Evolutionary conservation across 2,888 invertebrate species (phyloP), one percentile per base, ranked within the genome.

Genomic region (Drosophila limbata): DNA sequence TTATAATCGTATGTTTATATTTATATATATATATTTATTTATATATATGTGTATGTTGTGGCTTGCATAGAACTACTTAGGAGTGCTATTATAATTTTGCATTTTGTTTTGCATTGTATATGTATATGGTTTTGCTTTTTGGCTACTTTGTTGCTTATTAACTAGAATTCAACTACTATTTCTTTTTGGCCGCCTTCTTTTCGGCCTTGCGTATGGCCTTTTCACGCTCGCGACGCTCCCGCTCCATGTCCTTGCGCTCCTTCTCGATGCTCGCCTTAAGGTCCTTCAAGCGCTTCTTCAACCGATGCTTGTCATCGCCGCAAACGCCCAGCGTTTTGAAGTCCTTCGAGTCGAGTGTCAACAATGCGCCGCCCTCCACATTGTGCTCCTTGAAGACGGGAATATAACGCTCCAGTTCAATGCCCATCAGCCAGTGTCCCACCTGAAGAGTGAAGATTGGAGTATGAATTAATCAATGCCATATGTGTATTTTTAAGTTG

Each of bases 281-380:
- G 84, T 97, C 97, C 93, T 97, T 97, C 79, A 97, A 95, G 91
- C 96, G 96, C 42, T 97, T 94, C 92, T 97, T 97, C 91, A 97
- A 94, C 77, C 96, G 95, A 74, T 95, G 95, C 91, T 97, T 97
- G 92, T 97, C 97, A 69, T 97, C 96, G 39, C 95, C 95, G 59
- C 94, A 94, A 51, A 97, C 95, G 48, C 97, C 97, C 48, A 97
- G 94, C 77, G 96, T 95, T 93, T 99, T 99, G 77, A 99, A 95
- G 93, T 98, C 98, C 65, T 97, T 95, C 0, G 98, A 97, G 91
- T 98, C 98, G 60, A 99, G 94, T 74, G 96, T 95, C 48, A 99
- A 93, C 63, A 99, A 94, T 59, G 97, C 95, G 31, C 93, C 93
- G 19, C 99, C 99, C 92, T 97, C 97, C 57, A 99, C 96, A 90